Evolutionary conservation across 2,113 vertebrate species (phyloP).

Genomic region (Egretta garzetta): DNA sequence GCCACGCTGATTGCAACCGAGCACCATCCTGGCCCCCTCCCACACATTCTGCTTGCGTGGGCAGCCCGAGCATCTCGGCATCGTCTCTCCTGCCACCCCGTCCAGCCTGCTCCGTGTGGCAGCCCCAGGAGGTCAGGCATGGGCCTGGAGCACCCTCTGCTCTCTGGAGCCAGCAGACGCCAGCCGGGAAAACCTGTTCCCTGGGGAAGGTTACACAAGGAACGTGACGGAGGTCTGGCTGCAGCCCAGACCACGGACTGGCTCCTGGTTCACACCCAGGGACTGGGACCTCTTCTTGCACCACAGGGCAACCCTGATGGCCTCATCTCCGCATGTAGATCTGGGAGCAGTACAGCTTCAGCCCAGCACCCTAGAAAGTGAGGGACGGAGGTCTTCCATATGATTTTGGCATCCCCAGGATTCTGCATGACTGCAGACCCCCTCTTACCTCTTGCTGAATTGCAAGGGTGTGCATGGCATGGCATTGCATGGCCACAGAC

Average conservation of each 20-base stretch:
- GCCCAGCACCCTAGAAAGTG: neutral
- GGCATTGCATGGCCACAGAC: neutral
- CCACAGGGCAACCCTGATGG: neutral
- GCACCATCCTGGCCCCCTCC: neutral
- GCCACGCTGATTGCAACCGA: fast-evolving
- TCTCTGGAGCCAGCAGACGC: neutral
- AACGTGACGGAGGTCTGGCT: neutral
- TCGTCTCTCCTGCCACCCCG: neutral
- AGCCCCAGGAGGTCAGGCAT: neutral
- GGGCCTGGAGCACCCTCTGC: neutral
- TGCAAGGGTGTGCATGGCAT: neutral
- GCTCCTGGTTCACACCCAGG: neutral
- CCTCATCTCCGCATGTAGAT: neutral
- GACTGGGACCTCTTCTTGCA: neutral
- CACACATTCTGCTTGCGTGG: fast-evolving
- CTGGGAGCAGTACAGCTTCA: neutral
- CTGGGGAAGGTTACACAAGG: conserved; percentile 1
- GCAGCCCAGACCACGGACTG: neutral
- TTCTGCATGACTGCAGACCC: neutral
- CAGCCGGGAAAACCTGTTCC: conserved; percentile 44
- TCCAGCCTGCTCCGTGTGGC: neutral
- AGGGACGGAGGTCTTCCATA: neutral
- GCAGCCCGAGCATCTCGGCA: fast-evolving
- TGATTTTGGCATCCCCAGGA: neutral
- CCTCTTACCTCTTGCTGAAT: neutral